Conservation (phyloP, 2,888 invertebrate genomes). For the Sthenelais limicola region DNA sequence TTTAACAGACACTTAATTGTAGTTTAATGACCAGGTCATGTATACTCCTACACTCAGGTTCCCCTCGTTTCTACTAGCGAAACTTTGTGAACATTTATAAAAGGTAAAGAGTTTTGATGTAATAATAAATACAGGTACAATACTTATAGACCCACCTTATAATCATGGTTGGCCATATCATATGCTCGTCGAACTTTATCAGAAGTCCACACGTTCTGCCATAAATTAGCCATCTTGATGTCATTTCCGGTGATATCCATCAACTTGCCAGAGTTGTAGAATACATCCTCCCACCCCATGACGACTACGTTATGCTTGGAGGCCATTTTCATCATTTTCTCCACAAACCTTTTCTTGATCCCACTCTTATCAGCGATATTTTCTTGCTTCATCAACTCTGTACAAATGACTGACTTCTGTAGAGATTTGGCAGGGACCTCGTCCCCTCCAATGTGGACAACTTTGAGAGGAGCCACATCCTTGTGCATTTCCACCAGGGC, state of each 20-base stretch:
- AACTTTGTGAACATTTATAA: too few species aligned
- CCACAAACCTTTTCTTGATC: constrained; percentile 9
- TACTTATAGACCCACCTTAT: constrained; percentile 63
- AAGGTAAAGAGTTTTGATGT: too few species aligned
- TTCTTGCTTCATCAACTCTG: constrained; percentile 1
- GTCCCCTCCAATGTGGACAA: constrained; percentile 68
- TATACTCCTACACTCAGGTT: too few species aligned
- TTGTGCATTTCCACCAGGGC: constrained; percentile 52
- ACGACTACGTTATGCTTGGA: background rate
- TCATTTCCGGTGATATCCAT: background rate
- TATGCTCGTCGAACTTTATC: constrained; percentile 56
- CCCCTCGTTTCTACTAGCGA: too few species aligned
- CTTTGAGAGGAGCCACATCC: constrained; percentile 58
- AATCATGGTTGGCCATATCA: constrained; percentile 62
- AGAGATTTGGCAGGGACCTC: constrained; percentile 64
- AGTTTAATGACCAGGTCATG: too few species aligned
- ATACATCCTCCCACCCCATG: constrained; percentile 44
- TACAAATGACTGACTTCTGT: constrained; percentile 62
- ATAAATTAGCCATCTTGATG: constrained; percentile 49
- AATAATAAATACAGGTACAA: background rate
- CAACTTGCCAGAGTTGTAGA: background rate
- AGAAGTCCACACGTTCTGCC: constrained; percentile 62
- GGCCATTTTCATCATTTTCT: constrained; percentile 6
- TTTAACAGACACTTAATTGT: too few species aligned
- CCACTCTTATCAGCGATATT: background rate